Evolutionary conservation across 2,888 invertebrate genomes (phyloP).

Genomic region (Drosophila anomelani): DNA sequence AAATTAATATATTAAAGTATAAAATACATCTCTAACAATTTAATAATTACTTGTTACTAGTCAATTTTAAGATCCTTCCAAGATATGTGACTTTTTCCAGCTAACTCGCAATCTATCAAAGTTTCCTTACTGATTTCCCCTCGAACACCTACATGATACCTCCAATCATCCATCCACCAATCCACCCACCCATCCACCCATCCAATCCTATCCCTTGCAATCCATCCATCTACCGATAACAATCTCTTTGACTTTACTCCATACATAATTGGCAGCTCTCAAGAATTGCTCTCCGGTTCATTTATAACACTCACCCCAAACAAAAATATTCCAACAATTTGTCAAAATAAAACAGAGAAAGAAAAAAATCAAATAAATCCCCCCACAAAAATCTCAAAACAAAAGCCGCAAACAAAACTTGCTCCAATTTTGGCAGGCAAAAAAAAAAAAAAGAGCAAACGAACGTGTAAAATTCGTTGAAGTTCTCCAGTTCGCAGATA

Average conservation of each 20-base stretch:
- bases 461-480: conserved; percentile 42
- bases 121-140: neutral
- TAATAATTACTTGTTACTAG: neutral
- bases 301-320: conserved; percentile 56
- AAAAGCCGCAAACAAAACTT: conserved; percentile 39
- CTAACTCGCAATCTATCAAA: neutral
- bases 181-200: too few species aligned
- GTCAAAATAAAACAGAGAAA: conserved; percentile 45
- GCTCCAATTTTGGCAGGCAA: conserved; percentile 37
- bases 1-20: neutral
- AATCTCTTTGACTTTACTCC: conserved; percentile 49
- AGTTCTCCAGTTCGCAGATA: conserved; percentile 23
- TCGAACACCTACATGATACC: neutral
- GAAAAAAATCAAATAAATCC: conserved; percentile 21
- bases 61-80: too few species aligned
- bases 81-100: too few species aligned
- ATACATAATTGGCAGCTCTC: conserved; percentile 45
- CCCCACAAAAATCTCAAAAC: conserved; percentile 31
- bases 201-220: conserved; percentile 15
- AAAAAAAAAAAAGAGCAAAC: conserved; percentile 19
- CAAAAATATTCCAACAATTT: conserved; percentile 54
- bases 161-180: neutral
- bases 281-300: conserved; percentile 38
- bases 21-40: neutral
- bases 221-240: conserved; percentile 53